A percentile compares a stretch with the other conserved stretches of the same genome.
These are phyloP conservation scores for Leptodactylus fuscus DNA, from an alignment of 2,113 vertebrate species.

Conservation along the genomic window DNA sequence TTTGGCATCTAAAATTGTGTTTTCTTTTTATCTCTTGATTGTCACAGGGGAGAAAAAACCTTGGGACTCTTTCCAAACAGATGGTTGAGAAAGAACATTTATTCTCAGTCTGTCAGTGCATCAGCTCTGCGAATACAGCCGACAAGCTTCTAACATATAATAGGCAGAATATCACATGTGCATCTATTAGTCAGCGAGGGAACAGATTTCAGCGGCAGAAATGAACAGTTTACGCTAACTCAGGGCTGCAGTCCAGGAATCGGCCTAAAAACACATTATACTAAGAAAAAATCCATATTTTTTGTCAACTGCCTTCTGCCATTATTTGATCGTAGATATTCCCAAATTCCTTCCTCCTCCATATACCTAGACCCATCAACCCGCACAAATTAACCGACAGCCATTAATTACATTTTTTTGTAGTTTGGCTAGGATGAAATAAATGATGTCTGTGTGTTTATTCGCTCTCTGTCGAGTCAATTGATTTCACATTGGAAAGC, in stretches of 20 bases:
- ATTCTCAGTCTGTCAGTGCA: constrained; percentile 52
- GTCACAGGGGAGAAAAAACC: constrained; percentile 48
- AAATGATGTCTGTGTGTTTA: neutral
- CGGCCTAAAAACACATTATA: neutral
- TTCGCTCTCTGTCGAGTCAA: neutral
- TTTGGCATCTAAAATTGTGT: constrained; percentile 49
- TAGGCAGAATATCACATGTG: constrained; percentile 21
- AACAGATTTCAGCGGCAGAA: constrained; percentile 6
- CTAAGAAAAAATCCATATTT: neutral
- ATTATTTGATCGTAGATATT: neutral
- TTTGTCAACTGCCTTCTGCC: neutral
- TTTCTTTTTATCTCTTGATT: constrained; percentile 59
- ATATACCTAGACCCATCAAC: neutral
- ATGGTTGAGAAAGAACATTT: constrained; percentile 52
- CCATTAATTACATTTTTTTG: neutral
- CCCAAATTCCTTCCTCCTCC: neutral
- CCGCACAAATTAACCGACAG: neutral
- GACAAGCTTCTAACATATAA: constrained; percentile 25
- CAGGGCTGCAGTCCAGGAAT: neutral
- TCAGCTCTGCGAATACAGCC: constrained; percentile 32
- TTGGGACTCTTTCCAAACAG: constrained; percentile 58
- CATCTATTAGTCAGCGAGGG: constrained; percentile 15
- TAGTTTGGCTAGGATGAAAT: neutral
- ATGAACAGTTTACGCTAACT: constrained; percentile 7
- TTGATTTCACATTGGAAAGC: constrained; percentile 17